A percentile compares a stretch with the other conserved stretches of the same genome.
These are phyloP conservation scores for Ceratosolen solmsi DNA, from an alignment of 1,140 invertebrate species.

Conservation along the genomic window DNA sequence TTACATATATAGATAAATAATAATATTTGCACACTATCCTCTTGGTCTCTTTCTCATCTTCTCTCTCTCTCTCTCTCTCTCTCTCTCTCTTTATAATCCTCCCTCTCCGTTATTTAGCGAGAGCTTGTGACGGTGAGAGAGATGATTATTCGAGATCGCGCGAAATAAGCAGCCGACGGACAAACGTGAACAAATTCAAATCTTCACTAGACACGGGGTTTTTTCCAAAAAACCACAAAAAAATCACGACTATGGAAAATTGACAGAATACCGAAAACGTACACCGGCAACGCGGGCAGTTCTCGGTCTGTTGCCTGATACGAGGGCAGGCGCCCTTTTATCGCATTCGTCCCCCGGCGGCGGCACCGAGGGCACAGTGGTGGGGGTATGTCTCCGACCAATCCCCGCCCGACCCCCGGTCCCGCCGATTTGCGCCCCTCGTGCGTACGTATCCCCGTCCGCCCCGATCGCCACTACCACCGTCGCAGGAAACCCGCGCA, in stretches of 20 bases:
- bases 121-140: too few species aligned
- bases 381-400: conserved; percentile 20
- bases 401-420: neutral
- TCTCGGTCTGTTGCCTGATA: conserved; percentile 17
- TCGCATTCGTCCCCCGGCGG: neutral
- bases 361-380: neutral
- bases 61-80: neutral
- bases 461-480: neutral
- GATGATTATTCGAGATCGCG: too few species aligned
- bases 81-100: neutral
- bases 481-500: neutral
- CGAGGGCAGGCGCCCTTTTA: conserved; percentile 17
- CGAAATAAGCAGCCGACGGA: too few species aligned
- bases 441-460: conserved; percentile 13
- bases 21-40: too few species aligned
- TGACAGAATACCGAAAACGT: too few species aligned
- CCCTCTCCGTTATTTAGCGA: too few species aligned
- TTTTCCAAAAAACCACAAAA: neutral
- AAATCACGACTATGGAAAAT: neutral
- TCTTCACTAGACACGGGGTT: too few species aligned
- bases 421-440: conserved; percentile 46
- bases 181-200: too few species aligned
- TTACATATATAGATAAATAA: too few species aligned
- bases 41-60: too few species aligned
- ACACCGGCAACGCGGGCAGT: neutral